These are phyloP conservation scores for Agriopis aurantiaria DNA, from an alignment of 2,888 invertebrate genomes.

Conservation along the genomic window DNA sequence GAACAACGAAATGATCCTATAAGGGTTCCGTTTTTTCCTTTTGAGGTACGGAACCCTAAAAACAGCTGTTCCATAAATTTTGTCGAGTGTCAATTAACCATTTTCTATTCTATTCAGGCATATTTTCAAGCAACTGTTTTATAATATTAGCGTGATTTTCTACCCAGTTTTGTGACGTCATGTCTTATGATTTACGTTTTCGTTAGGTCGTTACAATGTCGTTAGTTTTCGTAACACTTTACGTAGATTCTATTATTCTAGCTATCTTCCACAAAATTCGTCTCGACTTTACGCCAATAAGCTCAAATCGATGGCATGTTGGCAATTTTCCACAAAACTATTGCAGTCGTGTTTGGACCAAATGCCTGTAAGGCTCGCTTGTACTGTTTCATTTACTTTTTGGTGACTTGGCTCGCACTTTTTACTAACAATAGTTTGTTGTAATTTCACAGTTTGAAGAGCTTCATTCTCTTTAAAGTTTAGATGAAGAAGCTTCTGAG, in stretches of 20 bases:
- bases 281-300: slow-evolving; percentile 20
- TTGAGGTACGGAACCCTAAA: too few relatives aligned
- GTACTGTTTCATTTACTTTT: slow-evolving; percentile 15
- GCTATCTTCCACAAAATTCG: background rate
- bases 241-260: too few relatives aligned
- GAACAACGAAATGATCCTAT: too few relatives aligned
- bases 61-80: too few relatives aligned
- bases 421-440: background rate
- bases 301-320: slow-evolving; percentile 41
- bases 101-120: too few relatives aligned
- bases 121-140: too few relatives aligned
- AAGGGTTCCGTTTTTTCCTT: too few relatives aligned
- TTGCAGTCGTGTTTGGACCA: slow-evolving; percentile 13
- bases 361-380: slow-evolving; percentile 1
- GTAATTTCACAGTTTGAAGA: background rate
- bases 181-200: slow-evolving; percentile 2
- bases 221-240: background rate
- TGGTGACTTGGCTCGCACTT: slow-evolving; percentile 7
- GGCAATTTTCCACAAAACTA: slow-evolving; percentile 40
- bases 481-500: too few relatives aligned
- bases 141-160: too few relatives aligned
- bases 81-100: too few relatives aligned
- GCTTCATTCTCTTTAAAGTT: background rate
- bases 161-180: background rate
- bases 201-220: slow-evolving; percentile 4